Evolutionary conservation across 2,797 vertebrate genomes (phyloP), one percentile per base, ranked within the genome.

Genomic region (Gallirallus australis): DNA sequence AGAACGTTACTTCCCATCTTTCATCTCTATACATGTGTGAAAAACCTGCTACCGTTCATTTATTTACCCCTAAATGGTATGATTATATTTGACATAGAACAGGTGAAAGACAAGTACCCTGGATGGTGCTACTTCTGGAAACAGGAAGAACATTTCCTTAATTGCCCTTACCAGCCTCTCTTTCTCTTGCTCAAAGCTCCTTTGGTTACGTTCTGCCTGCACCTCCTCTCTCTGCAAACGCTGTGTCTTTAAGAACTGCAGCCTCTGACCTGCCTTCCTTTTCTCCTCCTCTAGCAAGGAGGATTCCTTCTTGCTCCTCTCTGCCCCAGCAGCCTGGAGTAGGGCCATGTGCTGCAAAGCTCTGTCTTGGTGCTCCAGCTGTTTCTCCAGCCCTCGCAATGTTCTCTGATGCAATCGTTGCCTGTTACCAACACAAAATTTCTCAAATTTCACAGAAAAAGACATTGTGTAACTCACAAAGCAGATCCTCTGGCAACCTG

Each of bases 341-440:
- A 90, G 70, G 53, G 90, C 86, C 79, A 78, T 2, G 17, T 27
- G 92, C 91, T 82, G 76, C 86, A 81, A 73, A 87, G 79, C 84
- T 70, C 50, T 89, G 28, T 84, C 88, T 86, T 73, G 35, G 47
- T 84, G 42, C 80, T 95, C 96, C 88, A 94, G 89, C 92, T 90
- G 87, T 91, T 96, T 96, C 87, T 96, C 72, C 69, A 89, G 66
- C 28, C 8, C 68, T 91, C 93, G 88, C 76, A 84, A 60, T 42
- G 66, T 91, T 82, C 95, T 82, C 88, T 97, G 95, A 93, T 0
- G 77, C 59, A 90, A 94, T 37, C 0, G 53, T n/a, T 94, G 93
- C 76, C 96, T 96, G 87, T 94, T 90, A 88, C 93, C 75, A 91
- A 96, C 95, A 96, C 53, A 94, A 79, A 90, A 94, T 91, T 48